phyloP scores from a whole-genome alignment of 2,113 vertebrate genomes.

The Speoplatyrhinus poulsoni region DNA sequence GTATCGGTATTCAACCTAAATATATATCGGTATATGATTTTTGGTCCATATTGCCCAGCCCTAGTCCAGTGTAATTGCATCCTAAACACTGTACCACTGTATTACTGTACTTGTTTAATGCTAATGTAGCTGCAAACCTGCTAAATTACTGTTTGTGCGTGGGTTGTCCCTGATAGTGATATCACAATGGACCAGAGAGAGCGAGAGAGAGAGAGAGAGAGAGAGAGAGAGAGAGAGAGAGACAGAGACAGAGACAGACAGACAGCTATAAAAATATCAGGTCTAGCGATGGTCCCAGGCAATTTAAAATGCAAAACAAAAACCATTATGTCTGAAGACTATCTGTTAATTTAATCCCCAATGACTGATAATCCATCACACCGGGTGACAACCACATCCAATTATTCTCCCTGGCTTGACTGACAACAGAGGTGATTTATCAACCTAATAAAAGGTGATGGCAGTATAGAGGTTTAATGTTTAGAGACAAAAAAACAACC shows the following conservation, averaged over 20 bases:
- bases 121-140: slow-evolving; percentile 30
- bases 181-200: not conserved
- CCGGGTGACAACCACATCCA: slow-evolving; percentile 99
- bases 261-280: slow-evolving; percentile 88
- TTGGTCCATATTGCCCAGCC: too few species aligned
- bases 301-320: slow-evolving; percentile 99
- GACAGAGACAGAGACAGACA: slow-evolving; percentile 11
- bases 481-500: slow-evolving; percentile 83
- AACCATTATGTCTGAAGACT: slow-evolving; percentile 99
- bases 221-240: not conserved
- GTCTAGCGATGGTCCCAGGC: slow-evolving; percentile 89
- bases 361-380: slow-evolving; percentile 99
- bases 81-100: slow-evolving; percentile 1
- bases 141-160: slow-evolving; percentile 57
- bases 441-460: slow-evolving; percentile 99
- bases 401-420: slow-evolving; percentile 99
- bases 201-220: not conserved
- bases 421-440: slow-evolving; percentile 99
- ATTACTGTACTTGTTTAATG: slow-evolving; percentile 50
- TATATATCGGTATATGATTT: too few species aligned
- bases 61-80: too few species aligned
- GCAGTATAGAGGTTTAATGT: slow-evolving; percentile 87
- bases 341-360: slow-evolving; percentile 99
- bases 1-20: too few species aligned
- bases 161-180: slow-evolving; percentile 39